Conservation (phyloP, 2,797 vertebrate species). For the Loris lydekkerianus region DNA sequence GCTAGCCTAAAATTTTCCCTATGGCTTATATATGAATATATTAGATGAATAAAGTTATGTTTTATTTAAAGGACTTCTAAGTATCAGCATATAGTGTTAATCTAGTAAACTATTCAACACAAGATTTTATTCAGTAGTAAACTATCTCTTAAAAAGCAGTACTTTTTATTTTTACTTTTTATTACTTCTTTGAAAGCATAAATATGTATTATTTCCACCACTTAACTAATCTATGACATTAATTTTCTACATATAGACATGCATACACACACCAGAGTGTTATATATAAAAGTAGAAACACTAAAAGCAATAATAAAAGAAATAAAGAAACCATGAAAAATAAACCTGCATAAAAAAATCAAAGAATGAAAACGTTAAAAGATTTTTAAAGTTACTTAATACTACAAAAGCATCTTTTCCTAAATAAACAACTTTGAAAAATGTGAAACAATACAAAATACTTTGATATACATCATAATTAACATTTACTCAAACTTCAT, state of each 20-base stretch:
- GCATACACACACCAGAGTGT: background rate
- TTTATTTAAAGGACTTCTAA: constrained; percentile 73
- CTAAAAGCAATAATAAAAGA: background rate
- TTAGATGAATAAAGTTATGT: constrained; percentile 74
- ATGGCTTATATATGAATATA: background rate
- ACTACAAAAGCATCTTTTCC: background rate
- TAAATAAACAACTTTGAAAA: constrained; percentile 41
- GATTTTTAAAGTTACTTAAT: background rate
- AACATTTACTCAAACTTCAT: constrained; percentile 14
- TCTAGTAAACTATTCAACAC: constrained; percentile 60
- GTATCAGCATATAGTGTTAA: constrained; percentile 54
- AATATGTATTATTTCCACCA: constrained; percentile 26
- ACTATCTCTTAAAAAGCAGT: constrained; percentile 55
- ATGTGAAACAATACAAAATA: constrained; percentile 45
- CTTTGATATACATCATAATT: background rate
- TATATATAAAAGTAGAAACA: constrained; percentile 39
- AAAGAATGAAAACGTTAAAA: constrained; percentile 31
- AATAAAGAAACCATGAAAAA: background rate
- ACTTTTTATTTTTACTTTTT: constrained; percentile 62
- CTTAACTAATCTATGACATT: background rate
- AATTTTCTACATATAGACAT: background rate
- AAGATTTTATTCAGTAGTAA: constrained; percentile 69
- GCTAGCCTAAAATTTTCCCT: background rate
- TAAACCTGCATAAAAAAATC: constrained; percentile 32
- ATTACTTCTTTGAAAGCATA: constrained; percentile 24